Percentiles rank a stretch among this genome's conserved stretches.
Conservation (phyloP, 2,888 invertebrate species). For the Sminthurides aquaticus region DNA sequence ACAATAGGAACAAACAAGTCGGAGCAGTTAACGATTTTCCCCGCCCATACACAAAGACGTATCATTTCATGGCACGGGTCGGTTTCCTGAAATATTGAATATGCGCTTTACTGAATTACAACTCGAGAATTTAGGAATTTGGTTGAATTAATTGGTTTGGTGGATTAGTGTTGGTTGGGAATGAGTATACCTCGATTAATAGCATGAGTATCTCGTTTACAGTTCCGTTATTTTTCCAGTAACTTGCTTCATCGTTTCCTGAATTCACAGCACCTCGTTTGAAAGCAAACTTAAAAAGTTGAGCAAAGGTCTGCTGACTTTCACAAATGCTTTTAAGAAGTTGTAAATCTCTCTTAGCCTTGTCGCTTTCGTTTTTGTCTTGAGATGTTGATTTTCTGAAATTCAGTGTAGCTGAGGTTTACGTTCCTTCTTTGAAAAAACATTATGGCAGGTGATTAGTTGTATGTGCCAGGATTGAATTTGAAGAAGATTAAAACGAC, state of each 20-base stretch:
- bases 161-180: no score
- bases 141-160: no score
- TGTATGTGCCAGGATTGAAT: no score
- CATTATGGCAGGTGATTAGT: no score
- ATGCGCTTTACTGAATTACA: background rate
- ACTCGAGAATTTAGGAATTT: background rate
- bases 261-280: background rate
- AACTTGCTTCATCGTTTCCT: background rate
- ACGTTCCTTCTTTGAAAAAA: no score
- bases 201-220: background rate
- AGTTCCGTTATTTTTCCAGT: background rate
- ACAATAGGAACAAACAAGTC: conserved; percentile 66
- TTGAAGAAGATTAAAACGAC: no score
- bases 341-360: conserved; percentile 2
- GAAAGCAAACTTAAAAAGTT: conserved; percentile 12
- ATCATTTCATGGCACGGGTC: conserved; percentile 13
- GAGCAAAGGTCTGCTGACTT: conserved; percentile 9
- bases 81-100: conserved; percentile 2
- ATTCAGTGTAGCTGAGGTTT: no score
- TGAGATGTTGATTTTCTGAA: background rate
- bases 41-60: conserved; percentile 39
- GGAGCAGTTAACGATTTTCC: conserved; percentile 55
- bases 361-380: background rate
- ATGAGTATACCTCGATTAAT: no score
- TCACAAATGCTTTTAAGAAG: conserved; percentile 14